A percentile compares a stretch with the other conserved stretches of the same genome.
phyloP scores from a whole-genome alignment of 2,797 vertebrate genomes.

The Coilia nasus region DNA sequence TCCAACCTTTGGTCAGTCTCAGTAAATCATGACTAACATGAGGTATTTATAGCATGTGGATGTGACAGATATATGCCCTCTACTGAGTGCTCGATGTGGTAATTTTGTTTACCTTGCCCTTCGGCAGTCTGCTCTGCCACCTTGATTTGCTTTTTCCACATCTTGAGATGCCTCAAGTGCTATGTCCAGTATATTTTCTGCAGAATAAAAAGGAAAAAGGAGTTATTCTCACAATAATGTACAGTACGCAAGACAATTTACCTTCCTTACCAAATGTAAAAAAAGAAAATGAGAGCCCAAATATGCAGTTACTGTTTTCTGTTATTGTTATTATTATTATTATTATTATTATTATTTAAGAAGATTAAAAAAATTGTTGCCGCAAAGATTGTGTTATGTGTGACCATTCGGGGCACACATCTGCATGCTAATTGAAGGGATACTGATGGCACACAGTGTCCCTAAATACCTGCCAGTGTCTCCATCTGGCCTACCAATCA shows the following conservation, averaged over 20 bases:
- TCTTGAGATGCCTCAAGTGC: conserved; percentile 41
- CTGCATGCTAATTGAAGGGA: neutral
- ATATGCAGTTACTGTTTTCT: no score
- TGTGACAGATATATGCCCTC: no score
- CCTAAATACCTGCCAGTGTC: conserved; percentile 14
- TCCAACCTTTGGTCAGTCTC: no score
- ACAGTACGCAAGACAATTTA: neutral
- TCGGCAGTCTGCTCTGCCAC: conserved; percentile 56
- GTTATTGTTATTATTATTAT: neutral
- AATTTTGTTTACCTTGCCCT: conserved; percentile 61
- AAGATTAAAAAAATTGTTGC: neutral
- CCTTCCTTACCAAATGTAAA: no score
- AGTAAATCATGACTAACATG: no score
- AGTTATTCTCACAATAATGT: neutral
- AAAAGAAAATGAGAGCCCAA: no score
- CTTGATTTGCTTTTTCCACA: conserved; percentile 60
- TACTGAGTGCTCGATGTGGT: neutral
- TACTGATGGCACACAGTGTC: neutral
- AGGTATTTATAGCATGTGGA: no score
- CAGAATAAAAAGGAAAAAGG: conserved; percentile 39
- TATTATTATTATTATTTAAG: neutral
- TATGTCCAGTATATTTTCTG: neutral
- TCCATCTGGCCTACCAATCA: conserved; percentile 13
- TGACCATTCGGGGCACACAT: neutral
- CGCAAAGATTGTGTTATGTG: neutral